phyloP scores from a whole-genome alignment of 2,797 vertebrate species.

The Florisuga fusca region DNA sequence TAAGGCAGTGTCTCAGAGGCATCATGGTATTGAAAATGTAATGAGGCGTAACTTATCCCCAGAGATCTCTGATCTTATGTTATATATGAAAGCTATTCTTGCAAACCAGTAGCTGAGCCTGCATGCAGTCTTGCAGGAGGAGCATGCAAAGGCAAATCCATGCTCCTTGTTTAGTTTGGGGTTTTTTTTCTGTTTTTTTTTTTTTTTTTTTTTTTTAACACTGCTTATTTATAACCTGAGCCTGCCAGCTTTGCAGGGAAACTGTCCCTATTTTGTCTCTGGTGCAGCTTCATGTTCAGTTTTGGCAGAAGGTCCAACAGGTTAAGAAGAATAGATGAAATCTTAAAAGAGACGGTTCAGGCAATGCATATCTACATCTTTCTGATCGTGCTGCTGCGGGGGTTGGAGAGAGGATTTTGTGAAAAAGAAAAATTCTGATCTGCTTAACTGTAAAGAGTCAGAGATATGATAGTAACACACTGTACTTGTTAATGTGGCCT shows the following conservation, averaged over 20 bases:
- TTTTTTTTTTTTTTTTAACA: neutral
- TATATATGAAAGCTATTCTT: constrained; percentile 51
- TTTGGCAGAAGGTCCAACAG: constrained; percentile 24
- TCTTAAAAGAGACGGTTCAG: constrained; percentile 24
- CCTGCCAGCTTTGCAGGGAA: neutral
- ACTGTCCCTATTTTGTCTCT: neutral
- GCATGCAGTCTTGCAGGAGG: neutral
- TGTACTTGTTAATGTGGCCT: neutral
- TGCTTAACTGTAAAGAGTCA: neutral
- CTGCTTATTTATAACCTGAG: neutral
- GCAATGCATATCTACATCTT: constrained; percentile 25
- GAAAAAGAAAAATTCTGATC: constrained; percentile 1
- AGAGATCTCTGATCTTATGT: constrained; percentile 45
- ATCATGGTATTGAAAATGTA: constrained; percentile 57
- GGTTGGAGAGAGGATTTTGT: neutral
- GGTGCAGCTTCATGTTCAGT: neutral
- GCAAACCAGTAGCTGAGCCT: constrained; percentile 32
- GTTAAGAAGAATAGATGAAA: constrained; percentile 50
- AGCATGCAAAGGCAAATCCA: constrained; percentile 17
- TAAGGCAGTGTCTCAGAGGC: constrained; percentile 53
- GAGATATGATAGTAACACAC: neutral
- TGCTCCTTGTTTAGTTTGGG: neutral
- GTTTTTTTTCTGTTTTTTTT: neutral
- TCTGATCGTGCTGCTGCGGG: constrained; percentile 6
- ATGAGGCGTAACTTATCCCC: constrained; percentile 51